Base-by-base conservation (phyloP, 2,888 invertebrate species). In the Aricia artaxerxes region DNA sequence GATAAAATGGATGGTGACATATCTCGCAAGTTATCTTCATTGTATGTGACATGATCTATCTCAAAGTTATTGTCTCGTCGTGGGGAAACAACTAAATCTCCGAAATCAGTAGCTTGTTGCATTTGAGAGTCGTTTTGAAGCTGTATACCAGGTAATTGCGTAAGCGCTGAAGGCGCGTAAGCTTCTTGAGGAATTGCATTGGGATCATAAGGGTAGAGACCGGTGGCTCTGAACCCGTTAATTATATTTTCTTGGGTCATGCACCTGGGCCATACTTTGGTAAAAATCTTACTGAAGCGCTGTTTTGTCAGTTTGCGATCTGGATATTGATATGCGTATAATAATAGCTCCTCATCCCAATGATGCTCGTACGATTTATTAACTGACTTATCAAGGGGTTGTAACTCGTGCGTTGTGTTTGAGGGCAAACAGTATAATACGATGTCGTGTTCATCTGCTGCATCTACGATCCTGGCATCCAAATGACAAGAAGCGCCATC, bases 391-490 rank as follows among this genome's bases (percentile, higher is more conserved):
- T 84, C 83, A 1, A 78, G 49, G 2, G 83, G 82, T 69, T 84
- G 84, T n/a, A 83, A 44, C 61, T 83, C 82, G 53, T 82, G 82
- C 7, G 82, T 83, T 0, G 83, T 83, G 69, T 83, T 84, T 72
- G 81, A 82, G 5, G 82, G 82, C 60, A 83, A 76, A 79, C 83
- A 83, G 79, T 84, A 84, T 38, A 83, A 79, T 38, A 78, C 75
- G 75, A 82, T 83, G 61, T 78, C 81, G 79, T 78, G 49, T 79
- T 81, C 79, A 6, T 84, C 82, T 77, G 83, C 82, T 79, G 77
- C 81, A 1, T 83, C 82, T 57, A 83, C 82, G 78, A 83, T 82
- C 73, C 73, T 78, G 77, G 73, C 81, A 77, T 83, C 82, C 76
- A 84, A 73, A 64, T 83, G 82, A 64, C 80, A 83, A 75, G 73